Base-by-base conservation (phyloP, 64 coral and sea anemone genomes). In the Stichodactyla helianthus region DNA sequence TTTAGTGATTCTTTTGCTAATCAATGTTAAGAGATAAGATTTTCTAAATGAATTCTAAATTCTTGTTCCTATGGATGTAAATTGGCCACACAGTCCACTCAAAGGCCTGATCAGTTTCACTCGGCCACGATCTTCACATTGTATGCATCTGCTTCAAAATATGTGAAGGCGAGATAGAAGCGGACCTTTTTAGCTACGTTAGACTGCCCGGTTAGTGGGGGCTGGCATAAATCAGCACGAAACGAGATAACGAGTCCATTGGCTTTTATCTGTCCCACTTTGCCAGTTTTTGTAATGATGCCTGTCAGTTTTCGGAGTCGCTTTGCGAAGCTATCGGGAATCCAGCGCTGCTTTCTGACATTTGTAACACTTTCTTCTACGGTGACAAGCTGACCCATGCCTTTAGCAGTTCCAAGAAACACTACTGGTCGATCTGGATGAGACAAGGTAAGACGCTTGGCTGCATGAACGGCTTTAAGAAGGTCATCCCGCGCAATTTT, bases 351-450 rank as follows among this genome's bases (percentile, higher is more conserved):
- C 76, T 79, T 79, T 51, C 76, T 79, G 76, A 79, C 76, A 14
- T 31, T 15, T 51, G 10, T 79, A 1, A 79, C 26, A 13, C 27
- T 79, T 79, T 79, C 76, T 79, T 86, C 87, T 16, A 86, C 15
- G 50, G 19, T 35, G 50, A 93, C 92, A 55, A 93, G 78, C 71
- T 89, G 82, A 17, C 60, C 76, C 92, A 93, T 89, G 14, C 92
- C 92, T 53, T 82, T 82, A 11, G 23, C 83, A 26, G 44, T 53
- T 54, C 88, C 88, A 8, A 94, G 63, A 65, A 82, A 94, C 20
- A 94, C 79, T 0, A 94, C 89, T 10, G 93, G 93, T 25, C 88
- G 89, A 55, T 90, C 93, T 7, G 93, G 93, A 70, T 94, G 93
- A 19, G 4, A 0, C 25, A 88, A 70, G 63, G 15, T 86, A 27